phyloP scores from a whole-genome alignment of 2,113 vertebrate species.

The Gnathonemus echidnorhynchus region DNA sequence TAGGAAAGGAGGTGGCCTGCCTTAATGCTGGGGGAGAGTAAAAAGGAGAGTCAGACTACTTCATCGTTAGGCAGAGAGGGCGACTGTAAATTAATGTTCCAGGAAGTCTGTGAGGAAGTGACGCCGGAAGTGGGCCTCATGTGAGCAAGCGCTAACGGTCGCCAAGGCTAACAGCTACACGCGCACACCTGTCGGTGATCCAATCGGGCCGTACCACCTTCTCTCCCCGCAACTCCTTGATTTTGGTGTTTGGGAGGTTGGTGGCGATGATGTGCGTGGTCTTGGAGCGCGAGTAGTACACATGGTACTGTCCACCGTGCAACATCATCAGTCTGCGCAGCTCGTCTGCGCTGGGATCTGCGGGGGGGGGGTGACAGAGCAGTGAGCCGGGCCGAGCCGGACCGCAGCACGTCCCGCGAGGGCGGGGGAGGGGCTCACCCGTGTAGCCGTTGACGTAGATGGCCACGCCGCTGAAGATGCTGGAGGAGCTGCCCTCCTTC shows the following conservation, averaged over 20 bases:
- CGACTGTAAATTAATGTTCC: neutral
- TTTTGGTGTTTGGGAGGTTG: conserved; percentile 91
- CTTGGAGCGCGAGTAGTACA: conserved; percentile 90
- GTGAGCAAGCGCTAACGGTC: neutral
- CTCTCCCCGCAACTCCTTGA: conserved; percentile 83
- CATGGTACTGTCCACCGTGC: conserved; percentile 89
- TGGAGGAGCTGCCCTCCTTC: conserved; percentile 70
- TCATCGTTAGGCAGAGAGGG: neutral
- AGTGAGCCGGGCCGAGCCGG: neutral
- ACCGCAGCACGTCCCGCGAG: neutral
- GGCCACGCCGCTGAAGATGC: conserved; percentile 84
- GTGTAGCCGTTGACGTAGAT: conserved; percentile 97
- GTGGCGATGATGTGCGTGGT: conserved; percentile 94
- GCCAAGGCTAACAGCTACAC: neutral
- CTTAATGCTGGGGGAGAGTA: conserved; percentile 68
- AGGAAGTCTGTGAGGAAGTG: neutral
- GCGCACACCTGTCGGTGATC: conserved; percentile 86
- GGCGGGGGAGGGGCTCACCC: conserved; percentile 57
- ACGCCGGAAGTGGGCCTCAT: neutral
- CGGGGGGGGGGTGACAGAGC: neutral
- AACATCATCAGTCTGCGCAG: conserved; percentile 90
- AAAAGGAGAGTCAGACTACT: neutral
- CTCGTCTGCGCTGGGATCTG: conserved; percentile 89
- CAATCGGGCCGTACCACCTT: conserved; percentile 91
- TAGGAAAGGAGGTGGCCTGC: conserved; percentile 81